Conservation (phyloP, 2,113 vertebrate genomes). For the Lophochroa leadbeateri region DNA sequence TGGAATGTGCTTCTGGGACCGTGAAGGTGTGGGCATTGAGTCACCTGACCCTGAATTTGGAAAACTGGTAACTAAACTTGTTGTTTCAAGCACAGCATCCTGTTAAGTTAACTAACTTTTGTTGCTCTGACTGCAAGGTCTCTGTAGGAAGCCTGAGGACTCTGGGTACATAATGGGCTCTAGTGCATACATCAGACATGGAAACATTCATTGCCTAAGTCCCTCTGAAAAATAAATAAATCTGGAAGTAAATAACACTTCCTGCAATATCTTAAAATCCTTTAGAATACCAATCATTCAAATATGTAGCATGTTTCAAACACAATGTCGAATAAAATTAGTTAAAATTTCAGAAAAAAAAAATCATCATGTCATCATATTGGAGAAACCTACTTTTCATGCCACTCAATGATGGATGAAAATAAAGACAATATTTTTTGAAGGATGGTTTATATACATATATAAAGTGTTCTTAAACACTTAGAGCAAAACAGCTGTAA, state of each 20-base stretch:
- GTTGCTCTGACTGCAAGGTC: not conserved
- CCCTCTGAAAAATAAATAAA: not conserved
- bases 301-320: not conserved
- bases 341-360: not conserved
- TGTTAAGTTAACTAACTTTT: not conserved
- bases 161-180: not conserved
- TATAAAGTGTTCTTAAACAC: not conserved
- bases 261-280: not conserved
- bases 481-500: not conserved
- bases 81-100: not conserved
- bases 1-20: not conserved
- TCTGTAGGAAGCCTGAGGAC: not conserved
- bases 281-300: not conserved
- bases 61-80: not conserved
- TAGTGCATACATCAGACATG: not conserved
- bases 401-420: not conserved
- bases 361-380: not conserved
- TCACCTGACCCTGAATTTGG: not conserved
- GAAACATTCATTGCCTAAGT: not conserved
- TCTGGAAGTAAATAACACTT: not conserved
- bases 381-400: not conserved
- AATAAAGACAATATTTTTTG: not conserved
- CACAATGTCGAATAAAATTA: not conserved
- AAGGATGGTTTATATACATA: not conserved
- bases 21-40: not conserved